Evolutionary conservation across 1,140 invertebrate species (phyloP).

Genomic region (Anadara kagoshimensis): DNA sequence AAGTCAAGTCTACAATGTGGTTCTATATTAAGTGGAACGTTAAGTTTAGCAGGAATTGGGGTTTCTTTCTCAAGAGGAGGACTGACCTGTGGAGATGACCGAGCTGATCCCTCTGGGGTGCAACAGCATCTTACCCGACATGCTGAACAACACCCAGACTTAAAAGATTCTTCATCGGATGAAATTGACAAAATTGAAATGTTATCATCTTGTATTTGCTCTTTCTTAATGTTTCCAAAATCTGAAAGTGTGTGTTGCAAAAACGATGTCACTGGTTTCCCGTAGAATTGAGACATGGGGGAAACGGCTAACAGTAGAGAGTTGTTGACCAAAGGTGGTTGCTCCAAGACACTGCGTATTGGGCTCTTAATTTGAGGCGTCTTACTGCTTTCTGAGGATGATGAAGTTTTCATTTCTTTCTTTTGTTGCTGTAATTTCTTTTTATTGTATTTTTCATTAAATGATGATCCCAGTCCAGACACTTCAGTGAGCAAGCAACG

Average conservation of each 20-base stretch:
- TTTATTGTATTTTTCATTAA: slow-evolving; percentile 23
- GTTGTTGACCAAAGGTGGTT: neutral
- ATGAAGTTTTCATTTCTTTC: slow-evolving; percentile 2
- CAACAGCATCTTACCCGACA: slow-evolving; percentile 13
- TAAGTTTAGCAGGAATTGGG: no score
- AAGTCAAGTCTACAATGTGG: no score
- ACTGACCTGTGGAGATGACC: no score
- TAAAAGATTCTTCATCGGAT: slow-evolving; percentile 53
- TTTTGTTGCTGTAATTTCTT: slow-evolving; percentile 17
- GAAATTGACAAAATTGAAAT: slow-evolving; percentile 50
- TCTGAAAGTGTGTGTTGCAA: neutral
- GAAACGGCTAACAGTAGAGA: neutral
- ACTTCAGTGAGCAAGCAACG: slow-evolving; percentile 56
- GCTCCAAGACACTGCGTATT: neutral
- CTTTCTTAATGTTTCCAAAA: neutral
- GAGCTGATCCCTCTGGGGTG: no score
- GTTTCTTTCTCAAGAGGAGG: no score
- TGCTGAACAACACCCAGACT: slow-evolving; percentile 45
- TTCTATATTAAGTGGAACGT: no score
- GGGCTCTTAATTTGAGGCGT: neutral
- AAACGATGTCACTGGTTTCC: neutral
- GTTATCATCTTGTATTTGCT: slow-evolving; percentile 29
- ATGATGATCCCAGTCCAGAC: slow-evolving; percentile 23
- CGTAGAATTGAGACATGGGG: neutral
- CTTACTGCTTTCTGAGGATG: slow-evolving; percentile 8